Conservation (phyloP, 2,888 invertebrate genomes). For the Diaprepes abbreviatus region DNA sequence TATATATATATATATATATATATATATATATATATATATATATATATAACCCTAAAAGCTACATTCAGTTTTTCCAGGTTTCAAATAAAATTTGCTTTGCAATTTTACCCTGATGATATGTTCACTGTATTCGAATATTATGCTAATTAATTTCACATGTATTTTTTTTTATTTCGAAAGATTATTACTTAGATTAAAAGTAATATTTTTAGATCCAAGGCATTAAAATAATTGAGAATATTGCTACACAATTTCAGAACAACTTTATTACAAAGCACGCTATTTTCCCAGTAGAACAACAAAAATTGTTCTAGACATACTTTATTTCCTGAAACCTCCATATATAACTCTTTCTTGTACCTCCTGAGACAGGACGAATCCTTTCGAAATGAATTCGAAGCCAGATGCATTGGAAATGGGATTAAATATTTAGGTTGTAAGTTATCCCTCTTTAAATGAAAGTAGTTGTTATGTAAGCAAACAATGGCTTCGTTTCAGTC, state of each 20-base stretch:
- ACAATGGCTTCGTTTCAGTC: background rate
- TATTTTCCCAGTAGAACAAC: slow-evolving; percentile 38
- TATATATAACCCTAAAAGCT: too few species aligned
- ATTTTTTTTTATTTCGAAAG: too few species aligned
- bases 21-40: too few species aligned
- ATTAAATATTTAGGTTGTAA: slow-evolving; percentile 46
- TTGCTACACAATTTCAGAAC: background rate
- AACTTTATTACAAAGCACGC: slow-evolving; percentile 20
- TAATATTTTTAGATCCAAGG: too few species aligned
- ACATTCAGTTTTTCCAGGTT: too few species aligned
- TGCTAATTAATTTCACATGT: too few species aligned
- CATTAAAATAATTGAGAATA: background rate
- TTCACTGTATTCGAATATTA: too few species aligned
- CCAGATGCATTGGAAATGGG: slow-evolving; percentile 40
- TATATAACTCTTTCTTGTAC: slow-evolving; percentile 44
- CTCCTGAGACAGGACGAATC: slow-evolving; percentile 44
- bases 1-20: too few species aligned
- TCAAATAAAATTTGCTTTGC: too few species aligned
- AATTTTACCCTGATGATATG: too few species aligned
- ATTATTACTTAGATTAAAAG: too few species aligned
- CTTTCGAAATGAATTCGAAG: slow-evolving; percentile 45
- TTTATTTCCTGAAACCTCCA: slow-evolving; percentile 41
- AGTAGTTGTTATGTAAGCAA: slow-evolving; percentile 9
- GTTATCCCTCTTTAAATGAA: slow-evolving; percentile 23
- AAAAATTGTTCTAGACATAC: slow-evolving; percentile 49